A percentile compares a stretch with the other conserved stretches of the same genome.
Evolutionary conservation across 2,113 vertebrate species (phyloP).

Genomic region (Sisor rabdophorus): DNA sequence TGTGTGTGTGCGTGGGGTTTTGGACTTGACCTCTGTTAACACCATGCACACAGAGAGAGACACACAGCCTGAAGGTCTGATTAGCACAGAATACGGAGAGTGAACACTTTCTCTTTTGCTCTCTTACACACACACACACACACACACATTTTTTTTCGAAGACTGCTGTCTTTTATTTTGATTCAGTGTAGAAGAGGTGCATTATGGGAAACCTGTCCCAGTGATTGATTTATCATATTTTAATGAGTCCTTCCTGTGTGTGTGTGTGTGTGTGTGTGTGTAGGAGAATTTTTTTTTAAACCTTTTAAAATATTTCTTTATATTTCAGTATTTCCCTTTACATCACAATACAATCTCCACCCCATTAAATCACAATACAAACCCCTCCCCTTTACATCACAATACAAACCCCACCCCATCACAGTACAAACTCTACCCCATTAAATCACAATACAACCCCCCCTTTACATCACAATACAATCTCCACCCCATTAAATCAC

Average conservation of each 20-base stretch:
- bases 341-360: not conserved
- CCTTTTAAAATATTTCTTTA: no score
- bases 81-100: conserved; percentile 19
- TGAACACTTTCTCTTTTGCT: not conserved
- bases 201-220: not conserved
- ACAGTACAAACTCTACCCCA: no score
- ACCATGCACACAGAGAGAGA: not conserved
- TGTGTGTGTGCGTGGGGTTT: no score
- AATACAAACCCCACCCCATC: not conserved
- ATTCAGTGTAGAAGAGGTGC: not conserved
- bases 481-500: no score
- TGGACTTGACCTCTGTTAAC: conserved; percentile 20
- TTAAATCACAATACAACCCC: not conserved
- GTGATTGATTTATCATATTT: conserved; percentile 18
- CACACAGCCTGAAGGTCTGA: conserved; percentile 27
- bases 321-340: no score
- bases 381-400: not conserved
- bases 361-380: not conserved
- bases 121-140: not conserved
- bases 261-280: no score
- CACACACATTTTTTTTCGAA: not conserved
- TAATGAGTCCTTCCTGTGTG: no score
- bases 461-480: no score
- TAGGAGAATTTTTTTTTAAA: no score
- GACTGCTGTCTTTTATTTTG: not conserved